Base-by-base conservation (phyloP, 2,888 invertebrate species). In the Phragmatobia fuliginosa region DNA sequence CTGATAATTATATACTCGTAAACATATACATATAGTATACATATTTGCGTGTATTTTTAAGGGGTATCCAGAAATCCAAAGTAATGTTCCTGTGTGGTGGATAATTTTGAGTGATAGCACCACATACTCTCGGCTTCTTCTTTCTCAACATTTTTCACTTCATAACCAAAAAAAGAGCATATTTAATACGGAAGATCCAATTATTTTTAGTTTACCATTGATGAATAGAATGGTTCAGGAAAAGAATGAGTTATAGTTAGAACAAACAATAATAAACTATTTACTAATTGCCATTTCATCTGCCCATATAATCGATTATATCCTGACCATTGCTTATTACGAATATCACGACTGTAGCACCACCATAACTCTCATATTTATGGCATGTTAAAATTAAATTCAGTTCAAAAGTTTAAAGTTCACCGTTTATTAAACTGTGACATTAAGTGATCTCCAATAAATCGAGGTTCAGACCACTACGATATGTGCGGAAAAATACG, bases 401-500 rank as follows among this genome's bases (percentile, higher is more conserved):
- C 28, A 38, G 36, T 68, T 38, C 58, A 38, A 63, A 60, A 61
- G 38, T 65, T 61, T 69, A 21, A 66, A 69, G 38, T 65, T 38
- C n/a, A n/a, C 64, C 59, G 68, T 72, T 70, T 62, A 68, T 74
- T 76, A 70, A 64, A 62, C 41, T 38, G 58, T 25, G 72, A 70
- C 70, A 66, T 67, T 73, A 75, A 75, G 73, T 73, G 70, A 68
- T n/a, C 38, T 61, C 56, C 66, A 76, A 86, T 87, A 88, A 88
- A 88, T 87, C 83, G 77, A 60, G 67, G 66, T 62, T 69, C 72
- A 75, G 83, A 81, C 80, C 78, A 76, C 75, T 67, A 76, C 81
- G 81, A 81, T 84, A 74, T 67, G 76, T 82, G 81, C 82, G 84
- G 83, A 86, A 87, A 86, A 89, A 88, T 86, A 85, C 81, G 59